These are phyloP conservation scores for Rhynchomys soricoides DNA, from an alignment of 2,113 vertebrate genomes.

Conservation along the genomic window DNA sequence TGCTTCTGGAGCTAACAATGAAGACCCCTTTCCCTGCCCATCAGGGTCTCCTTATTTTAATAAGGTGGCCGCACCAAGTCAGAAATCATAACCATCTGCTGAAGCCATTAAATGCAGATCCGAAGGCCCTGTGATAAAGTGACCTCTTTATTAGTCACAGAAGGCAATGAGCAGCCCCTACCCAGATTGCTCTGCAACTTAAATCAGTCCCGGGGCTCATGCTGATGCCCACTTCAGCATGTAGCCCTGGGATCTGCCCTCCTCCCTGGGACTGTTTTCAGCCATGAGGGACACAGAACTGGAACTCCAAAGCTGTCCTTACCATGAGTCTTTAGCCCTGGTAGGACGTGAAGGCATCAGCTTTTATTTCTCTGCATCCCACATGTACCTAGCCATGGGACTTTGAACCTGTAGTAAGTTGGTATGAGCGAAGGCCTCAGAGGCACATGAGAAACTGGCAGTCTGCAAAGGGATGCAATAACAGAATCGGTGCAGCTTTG, in stretches of 20 bases:
- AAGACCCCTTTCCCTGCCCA: slow-evolving; percentile 64
- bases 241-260: neutral
- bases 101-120: slow-evolving; percentile 59
- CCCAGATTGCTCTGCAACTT: slow-evolving; percentile 39
- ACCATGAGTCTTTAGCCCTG: neutral
- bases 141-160: slow-evolving; percentile 61
- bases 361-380: neutral
- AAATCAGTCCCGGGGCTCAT: slow-evolving; percentile 16
- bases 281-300: neutral
- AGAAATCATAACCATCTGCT: slow-evolving; percentile 69
- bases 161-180: slow-evolving; percentile 48
- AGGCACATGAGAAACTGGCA: neutral
- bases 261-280: neutral
- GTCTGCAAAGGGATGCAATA: neutral
- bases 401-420: neutral
- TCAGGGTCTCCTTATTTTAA: slow-evolving; percentile 36
- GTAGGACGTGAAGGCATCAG: neutral
- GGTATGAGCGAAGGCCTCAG: neutral
- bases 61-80: slow-evolving; percentile 60
- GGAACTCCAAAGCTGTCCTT: neutral
- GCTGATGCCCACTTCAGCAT: neutral
- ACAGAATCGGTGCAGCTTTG: neutral
- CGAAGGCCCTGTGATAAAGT: slow-evolving; percentile 62
- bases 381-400: neutral
- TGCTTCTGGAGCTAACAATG: slow-evolving; percentile 52